Conservation (phyloP, 2,888 invertebrate species). For the Lamellibrachia satsuma region DNA sequence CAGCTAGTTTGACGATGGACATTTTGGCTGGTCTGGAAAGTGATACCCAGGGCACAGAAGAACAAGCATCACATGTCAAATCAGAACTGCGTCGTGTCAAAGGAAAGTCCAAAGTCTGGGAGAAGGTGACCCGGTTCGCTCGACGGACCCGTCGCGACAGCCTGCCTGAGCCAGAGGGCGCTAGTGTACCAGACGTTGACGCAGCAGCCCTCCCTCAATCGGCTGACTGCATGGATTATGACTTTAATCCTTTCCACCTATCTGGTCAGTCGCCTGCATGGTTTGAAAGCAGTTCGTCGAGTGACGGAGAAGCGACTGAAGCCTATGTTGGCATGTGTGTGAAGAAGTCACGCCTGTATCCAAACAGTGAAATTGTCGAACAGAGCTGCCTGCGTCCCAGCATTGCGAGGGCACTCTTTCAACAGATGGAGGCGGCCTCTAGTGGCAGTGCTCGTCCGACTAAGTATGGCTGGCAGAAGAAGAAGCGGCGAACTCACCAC, state of each 20-base stretch:
- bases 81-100: background rate
- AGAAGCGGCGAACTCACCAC: constrained; percentile 30
- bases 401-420: constrained; percentile 37
- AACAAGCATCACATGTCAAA: background rate
- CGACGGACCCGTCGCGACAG: background rate
- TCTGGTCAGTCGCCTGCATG: background rate
- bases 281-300: background rate
- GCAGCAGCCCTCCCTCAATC: background rate
- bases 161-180: background rate
- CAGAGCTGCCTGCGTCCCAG: constrained; percentile 39
- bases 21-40: background rate
- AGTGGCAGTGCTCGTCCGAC: constrained; percentile 14
- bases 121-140: background rate
- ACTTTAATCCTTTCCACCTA: background rate
- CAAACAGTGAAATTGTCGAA: constrained; percentile 39
- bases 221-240: background rate
- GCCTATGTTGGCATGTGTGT: background rate
- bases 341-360: constrained; percentile 33
- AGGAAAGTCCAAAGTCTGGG: background rate
- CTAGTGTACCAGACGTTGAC: background rate
- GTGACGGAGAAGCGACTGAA: background rate
- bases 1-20: background rate
- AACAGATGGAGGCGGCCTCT: constrained; percentile 33
- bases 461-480: constrained; percentile 35
- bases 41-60: background rate